Base-by-base conservation (phyloP, 2,888 invertebrate genomes). In the Ectemnius lituratus region DNA sequence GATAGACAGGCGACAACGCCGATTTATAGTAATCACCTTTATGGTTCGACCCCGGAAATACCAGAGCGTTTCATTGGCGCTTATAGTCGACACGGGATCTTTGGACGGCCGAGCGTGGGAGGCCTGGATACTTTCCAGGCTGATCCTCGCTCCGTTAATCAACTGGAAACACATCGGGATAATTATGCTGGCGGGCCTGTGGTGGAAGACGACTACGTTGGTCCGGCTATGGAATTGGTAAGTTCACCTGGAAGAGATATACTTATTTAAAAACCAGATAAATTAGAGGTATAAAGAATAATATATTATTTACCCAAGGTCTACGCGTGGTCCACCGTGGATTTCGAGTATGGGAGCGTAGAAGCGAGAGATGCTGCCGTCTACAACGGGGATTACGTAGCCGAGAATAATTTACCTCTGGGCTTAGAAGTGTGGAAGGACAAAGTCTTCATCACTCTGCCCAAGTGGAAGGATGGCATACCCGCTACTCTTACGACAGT, bases 291-390 rank as follows among this genome's bases (percentile, higher is more conserved):
- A 58, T 20, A 18, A 58, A 16, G 23, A 11, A 20, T 16, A 11
- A 20, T 58, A 11, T 16, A 14, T 37, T 37, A 2, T 14, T 67
- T 62, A 4, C 4, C 49, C 76, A 52, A 91, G 27, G 91, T 95
- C 23, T 95, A 95, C 88, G 94, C 94, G 72, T 97, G 96, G 96
- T 94, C 94, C 76, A 92, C 93, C 47, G 90, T 97, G 4, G 96
- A 97, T 87, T 96, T 94, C 86, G 94, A 94, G 63, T 97, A 94
- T 88, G 93, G 94, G 3, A 92, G 93, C 0, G 91, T 92, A 18
- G 90, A 91, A 14, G 93, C 93, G 59, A 91, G 95, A 23, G 91
- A 92, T 37, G 88, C 91, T 45, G 95, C 95, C 0, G 91, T 96
- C 13, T 89, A 90, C 27, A 92, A 92, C 37, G 93, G 94, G 0